Base-by-base conservation (phyloP, 2,797 vertebrate genomes). In the Numenius phaeopus region DNA sequence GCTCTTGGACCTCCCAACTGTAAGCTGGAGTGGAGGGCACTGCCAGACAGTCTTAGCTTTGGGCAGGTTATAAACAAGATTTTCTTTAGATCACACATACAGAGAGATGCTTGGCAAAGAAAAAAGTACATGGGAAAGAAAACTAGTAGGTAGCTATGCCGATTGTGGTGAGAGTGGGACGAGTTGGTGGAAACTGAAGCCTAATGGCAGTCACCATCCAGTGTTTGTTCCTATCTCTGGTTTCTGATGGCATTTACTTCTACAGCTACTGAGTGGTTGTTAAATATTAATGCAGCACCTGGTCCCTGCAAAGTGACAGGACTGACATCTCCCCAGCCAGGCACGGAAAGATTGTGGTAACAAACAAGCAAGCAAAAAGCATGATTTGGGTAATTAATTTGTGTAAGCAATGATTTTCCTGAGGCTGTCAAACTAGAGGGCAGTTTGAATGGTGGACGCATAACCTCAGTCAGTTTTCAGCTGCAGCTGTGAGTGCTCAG, bases 241-340 rank as follows among this genome's bases (percentile, higher is more conserved):
- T 44, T 95, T 90, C 47, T 58, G 11, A 47, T 32, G 40, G 52
- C 40, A 78, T 64, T 92, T 81, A 83, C 22, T 40, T n/a, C 44
- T n/a, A 42, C 9, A 84, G 52, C 21, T 70, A 30, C 32, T 10
- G n/a, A 70, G 30, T 46, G 10, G 9, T 64, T 83, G 52, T 67
- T 40, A 77, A 62, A 70, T 59, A 67, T 46, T 50, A 78, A 61
- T 32, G 18, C 18, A 88, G n/a, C 42, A 66, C 26, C 24, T 44
- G 13, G 30, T 66, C 61, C 26, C 50, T 81, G 40, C 13, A 59
- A 66, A 84, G 39, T n/a, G 22, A 83, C 52, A 54, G 21, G 19
- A 62, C 30, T 89, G 20, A 58, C 71, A 92, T 85, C 78, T 91
- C 67, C 59, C 44, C 7, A 59, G n/a, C 39, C 84, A 92, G 79